Evolutionary conservation across 2,888 invertebrate species (phyloP).

Genomic region (Dasypolia templi): DNA sequence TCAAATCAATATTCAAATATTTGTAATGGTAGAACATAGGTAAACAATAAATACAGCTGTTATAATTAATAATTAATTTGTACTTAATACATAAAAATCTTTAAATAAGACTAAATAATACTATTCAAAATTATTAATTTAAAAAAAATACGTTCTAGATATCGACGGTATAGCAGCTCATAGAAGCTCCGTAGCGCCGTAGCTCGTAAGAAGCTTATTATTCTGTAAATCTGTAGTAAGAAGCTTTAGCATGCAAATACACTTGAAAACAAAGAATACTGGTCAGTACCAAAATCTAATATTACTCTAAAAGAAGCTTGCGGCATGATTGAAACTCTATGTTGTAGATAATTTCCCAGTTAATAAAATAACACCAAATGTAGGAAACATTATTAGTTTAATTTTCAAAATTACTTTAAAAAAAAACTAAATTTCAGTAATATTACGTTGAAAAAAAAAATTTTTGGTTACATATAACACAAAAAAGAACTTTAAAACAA

Average conservation of each 20-base stretch:
- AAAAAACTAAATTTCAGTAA: too few relatives aligned
- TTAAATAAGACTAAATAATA: not conserved
- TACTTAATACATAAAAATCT: not conserved
- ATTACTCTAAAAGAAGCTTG: not conserved
- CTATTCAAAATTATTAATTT: not conserved
- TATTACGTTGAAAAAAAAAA: too few relatives aligned
- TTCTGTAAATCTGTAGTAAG: not conserved
- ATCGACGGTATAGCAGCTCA: conserved; percentile 12
- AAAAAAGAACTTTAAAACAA: too few relatives aligned
- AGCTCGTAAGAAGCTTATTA: not conserved
- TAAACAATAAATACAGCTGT: not conserved
- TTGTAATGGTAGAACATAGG: not conserved
- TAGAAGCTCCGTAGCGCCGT: conserved; percentile 18
- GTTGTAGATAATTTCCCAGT: not conserved
- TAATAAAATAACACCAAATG: not conserved
- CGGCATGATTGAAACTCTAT: not conserved
- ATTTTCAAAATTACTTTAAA: not conserved
- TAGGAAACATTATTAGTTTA: not conserved
- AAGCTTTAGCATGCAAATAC: not conserved
- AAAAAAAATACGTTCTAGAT: too few relatives aligned
- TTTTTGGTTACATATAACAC: too few relatives aligned
- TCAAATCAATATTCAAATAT: not conserved
- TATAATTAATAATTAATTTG: not conserved
- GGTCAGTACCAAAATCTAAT: not conserved
- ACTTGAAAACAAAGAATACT: not conserved